phyloP scores from a whole-genome alignment of 2,888 invertebrate genomes.

The Ellobium chinense region DNA sequence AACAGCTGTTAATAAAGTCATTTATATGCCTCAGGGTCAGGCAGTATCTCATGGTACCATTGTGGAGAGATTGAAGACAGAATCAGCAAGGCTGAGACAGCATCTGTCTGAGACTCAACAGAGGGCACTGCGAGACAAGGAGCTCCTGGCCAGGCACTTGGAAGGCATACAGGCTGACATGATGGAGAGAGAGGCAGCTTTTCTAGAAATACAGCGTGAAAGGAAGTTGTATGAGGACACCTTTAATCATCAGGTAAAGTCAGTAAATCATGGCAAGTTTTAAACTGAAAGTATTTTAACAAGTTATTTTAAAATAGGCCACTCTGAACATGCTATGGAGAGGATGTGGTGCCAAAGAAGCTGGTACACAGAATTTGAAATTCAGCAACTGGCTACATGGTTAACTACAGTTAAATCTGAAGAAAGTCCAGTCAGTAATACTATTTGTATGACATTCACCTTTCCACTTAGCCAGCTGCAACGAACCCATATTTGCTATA shows the following conservation, averaged over 20 bases:
- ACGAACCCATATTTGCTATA: too few relatives aligned
- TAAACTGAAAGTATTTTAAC: not conserved
- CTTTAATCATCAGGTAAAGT: conserved; percentile 65
- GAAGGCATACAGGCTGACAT: conserved; percentile 80
- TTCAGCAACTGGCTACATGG: too few relatives aligned
- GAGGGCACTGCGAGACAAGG: conserved; percentile 79
- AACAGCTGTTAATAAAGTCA: too few relatives aligned
- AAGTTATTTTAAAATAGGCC: too few relatives aligned
- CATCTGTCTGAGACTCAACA: conserved; percentile 78
- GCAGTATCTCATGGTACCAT: conserved; percentile 72
- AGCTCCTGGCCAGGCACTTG: conserved; percentile 79
- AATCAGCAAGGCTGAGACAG: conserved; percentile 75
- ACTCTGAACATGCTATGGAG: too few relatives aligned
- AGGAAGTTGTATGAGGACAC: conserved; percentile 75
- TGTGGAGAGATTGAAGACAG: conserved; percentile 77
- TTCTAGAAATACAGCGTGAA: conserved; percentile 78
- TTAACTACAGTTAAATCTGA: too few relatives aligned
- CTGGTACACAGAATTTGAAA: too few relatives aligned
- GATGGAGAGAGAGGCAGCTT: conserved; percentile 80
- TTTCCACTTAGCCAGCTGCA: too few relatives aligned
- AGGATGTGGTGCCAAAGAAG: too few relatives aligned
- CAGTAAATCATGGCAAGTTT: not conserved
- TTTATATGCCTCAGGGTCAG: too few relatives aligned
- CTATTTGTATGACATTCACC: too few relatives aligned
- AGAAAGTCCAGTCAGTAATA: too few relatives aligned